These are phyloP conservation scores for Autographa pulchrina DNA, from an alignment of 2,888 invertebrate genomes.

Conservation along the genomic window DNA sequence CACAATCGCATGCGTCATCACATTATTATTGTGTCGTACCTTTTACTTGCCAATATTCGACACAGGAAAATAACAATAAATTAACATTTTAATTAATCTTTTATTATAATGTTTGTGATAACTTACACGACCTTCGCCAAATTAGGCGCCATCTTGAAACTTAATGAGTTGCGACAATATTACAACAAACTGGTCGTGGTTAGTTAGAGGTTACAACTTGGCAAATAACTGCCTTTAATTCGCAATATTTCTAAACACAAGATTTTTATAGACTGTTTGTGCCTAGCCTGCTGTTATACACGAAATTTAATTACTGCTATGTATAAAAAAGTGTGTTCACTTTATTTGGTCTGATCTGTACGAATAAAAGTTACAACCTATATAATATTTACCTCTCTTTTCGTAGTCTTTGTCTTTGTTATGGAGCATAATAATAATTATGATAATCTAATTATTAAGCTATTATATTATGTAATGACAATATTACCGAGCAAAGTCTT, in stretches of 20 bases:
- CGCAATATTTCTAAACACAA: background rate
- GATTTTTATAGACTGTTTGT: background rate
- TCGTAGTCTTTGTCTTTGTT: too few relatives aligned
- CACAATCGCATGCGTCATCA: background rate
- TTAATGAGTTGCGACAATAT: slow-evolving; percentile 47
- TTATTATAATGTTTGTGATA: background rate
- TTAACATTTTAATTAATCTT: background rate
- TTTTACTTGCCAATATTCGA: background rate
- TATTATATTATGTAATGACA: too few relatives aligned
- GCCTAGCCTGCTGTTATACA: too few relatives aligned
- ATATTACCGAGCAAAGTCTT: background rate
- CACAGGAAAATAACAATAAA: background rate
- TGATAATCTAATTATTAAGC: too few relatives aligned
- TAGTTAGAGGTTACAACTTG: background rate
- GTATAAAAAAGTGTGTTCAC: background rate
- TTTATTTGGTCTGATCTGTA: background rate
- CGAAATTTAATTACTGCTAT: too few relatives aligned
- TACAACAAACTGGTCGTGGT: slow-evolving; percentile 26
- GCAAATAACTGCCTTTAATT: background rate
- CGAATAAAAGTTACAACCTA: too few relatives aligned
- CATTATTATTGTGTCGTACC: background rate
- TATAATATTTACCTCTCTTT: too few relatives aligned
- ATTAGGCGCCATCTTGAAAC: slow-evolving; percentile 39
- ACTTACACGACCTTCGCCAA: slow-evolving; percentile 44
- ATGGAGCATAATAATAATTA: too few relatives aligned